A percentile compares a stretch with the other conserved stretches of the same genome.
Conservation (phyloP, 2,888 invertebrate genomes). For the Himalopsyche japonica region DNA sequence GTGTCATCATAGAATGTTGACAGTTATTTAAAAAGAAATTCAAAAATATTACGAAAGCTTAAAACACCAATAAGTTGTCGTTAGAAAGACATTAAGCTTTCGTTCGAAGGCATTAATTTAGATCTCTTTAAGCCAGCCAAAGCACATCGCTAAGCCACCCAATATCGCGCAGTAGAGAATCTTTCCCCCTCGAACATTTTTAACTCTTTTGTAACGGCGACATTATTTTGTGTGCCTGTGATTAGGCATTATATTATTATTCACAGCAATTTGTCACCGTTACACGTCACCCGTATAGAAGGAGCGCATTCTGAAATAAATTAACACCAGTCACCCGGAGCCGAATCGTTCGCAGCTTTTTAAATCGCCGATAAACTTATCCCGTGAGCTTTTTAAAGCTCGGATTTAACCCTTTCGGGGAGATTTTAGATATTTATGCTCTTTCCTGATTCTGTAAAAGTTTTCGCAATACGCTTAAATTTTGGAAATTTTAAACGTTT, state of each 20-base stretch:
- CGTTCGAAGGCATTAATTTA: neutral
- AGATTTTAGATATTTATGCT: neutral
- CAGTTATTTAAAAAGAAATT: neutral
- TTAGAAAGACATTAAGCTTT: neutral
- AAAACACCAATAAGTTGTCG: neutral
- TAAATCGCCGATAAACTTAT: neutral
- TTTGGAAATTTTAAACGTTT: no score
- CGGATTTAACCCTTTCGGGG: neutral
- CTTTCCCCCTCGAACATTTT: conserved; percentile 7
- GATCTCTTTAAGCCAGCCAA: neutral
- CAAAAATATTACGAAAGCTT: neutral
- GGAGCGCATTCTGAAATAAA: conserved; percentile 32
- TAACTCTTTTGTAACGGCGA: conserved; percentile 17
- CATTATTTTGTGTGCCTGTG: conserved; percentile 16
- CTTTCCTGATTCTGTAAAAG: neutral
- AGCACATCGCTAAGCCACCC: neutral
- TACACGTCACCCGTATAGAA: conserved; percentile 2
- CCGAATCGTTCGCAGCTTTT: conserved; percentile 9
- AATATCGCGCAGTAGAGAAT: conserved; percentile 5
- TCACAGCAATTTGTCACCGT: conserved; percentile 36
- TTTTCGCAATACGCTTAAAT: no score
- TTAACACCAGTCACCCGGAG: conserved; percentile 23
- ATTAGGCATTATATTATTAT: conserved; percentile 30
- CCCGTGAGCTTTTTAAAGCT: neutral
- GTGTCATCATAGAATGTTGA: neutral